A percentile compares a stretch with the other conserved stretches of the same genome.
Evolutionary conservation across 35 echinoderm and acorn worm species (phyloP).

Genomic region (Acanthaster planci): DNA sequence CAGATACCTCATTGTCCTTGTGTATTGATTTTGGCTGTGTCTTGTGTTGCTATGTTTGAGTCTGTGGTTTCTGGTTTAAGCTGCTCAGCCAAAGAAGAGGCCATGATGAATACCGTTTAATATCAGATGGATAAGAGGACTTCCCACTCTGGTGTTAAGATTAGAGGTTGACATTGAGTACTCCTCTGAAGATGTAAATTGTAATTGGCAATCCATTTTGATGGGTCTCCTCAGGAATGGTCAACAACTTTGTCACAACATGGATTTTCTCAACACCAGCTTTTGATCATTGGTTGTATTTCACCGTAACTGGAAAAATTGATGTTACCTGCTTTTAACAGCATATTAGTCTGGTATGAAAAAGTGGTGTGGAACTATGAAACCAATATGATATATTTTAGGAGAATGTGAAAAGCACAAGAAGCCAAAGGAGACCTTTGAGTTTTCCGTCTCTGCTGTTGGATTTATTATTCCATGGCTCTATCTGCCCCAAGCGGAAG

Average conservation of each 20-base stretch:
- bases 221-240: too few species aligned
- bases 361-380: too few species aligned
- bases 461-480: background rate
- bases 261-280: too few species aligned
- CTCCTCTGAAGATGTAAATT: background rate
- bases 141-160: background rate
- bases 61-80: background rate
- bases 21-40: background rate
- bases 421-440: background rate
- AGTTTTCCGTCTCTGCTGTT: background rate
- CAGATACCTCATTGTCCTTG: background rate
- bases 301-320: too few species aligned
- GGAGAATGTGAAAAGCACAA: too few species aligned
- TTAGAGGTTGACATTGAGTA: background rate
- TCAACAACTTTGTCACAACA: too few species aligned
- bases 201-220: too few species aligned
- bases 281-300: too few species aligned
- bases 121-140: background rate
- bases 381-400: too few species aligned
- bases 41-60: conserved; percentile 22
- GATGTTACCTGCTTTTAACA: too few species aligned
- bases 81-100: background rate
- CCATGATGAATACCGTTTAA: background rate
- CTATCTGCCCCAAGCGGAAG: background rate
- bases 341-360: too few species aligned